Evolutionary conservation across 2,888 invertebrate species (phyloP).

Genomic region (Mythimna lalbum): DNA sequence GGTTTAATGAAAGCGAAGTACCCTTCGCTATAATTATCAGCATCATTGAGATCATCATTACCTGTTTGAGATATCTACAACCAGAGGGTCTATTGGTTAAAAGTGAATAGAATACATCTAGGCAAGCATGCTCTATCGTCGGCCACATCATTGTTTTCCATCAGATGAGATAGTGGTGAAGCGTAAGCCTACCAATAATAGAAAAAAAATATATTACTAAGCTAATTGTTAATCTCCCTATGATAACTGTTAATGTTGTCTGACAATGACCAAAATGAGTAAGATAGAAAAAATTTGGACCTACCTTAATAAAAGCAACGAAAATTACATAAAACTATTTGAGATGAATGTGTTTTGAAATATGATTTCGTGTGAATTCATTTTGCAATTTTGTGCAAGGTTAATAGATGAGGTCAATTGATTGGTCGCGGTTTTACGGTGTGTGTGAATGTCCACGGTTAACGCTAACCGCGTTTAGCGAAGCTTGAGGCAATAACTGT

Average conservation of each 20-base stretch:
- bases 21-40: too few relatives aligned
- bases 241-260: neutral
- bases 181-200: too few relatives aligned
- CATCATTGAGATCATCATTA: too few relatives aligned
- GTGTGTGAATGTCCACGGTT: constrained; percentile 53
- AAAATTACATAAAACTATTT: constrained; percentile 35
- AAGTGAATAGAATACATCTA: too few relatives aligned
- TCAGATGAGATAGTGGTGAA: too few relatives aligned
- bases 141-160: too few relatives aligned
- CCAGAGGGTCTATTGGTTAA: too few relatives aligned
- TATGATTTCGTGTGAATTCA: constrained; percentile 63
- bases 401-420: constrained; percentile 62
- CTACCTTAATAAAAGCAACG: neutral
- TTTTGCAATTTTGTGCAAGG: constrained; percentile 64
- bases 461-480: constrained; percentile 44
- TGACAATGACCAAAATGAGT: neutral
- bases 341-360: constrained; percentile 62
- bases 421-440: constrained; percentile 57
- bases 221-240: neutral
- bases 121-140: too few relatives aligned
- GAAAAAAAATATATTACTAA: too few relatives aligned
- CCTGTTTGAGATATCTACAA: too few relatives aligned
- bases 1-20: too few relatives aligned
- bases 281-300: neutral
- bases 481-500: constrained; percentile 52